Conservation (phyloP, 1,140 invertebrate species). For the Archivesica marissinica region DNA sequence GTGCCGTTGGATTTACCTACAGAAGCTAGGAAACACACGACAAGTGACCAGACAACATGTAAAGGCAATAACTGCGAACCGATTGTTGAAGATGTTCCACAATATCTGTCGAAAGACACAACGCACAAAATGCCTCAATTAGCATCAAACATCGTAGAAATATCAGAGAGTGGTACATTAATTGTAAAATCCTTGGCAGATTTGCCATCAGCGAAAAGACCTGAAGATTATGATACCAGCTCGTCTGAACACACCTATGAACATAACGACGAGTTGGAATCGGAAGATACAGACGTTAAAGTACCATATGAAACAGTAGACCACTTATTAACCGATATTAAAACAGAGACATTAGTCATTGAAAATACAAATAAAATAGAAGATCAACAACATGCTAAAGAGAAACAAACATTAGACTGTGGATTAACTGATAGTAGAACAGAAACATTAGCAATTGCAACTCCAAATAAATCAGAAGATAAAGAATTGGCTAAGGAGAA, state of each 20-base stretch:
- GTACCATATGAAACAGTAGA: constrained; percentile 25
- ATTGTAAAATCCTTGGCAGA: constrained; percentile 47
- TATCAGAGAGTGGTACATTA: constrained; percentile 43
- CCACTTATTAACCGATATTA: not conserved
- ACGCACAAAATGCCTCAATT: not conserved
- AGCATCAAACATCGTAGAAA: constrained; percentile 20
- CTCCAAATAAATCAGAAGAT: not conserved
- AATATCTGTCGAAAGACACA: too few relatives aligned
- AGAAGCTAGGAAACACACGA: not conserved
- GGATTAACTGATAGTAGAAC: not conserved
- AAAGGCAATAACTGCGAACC: not conserved
- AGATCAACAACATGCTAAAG: not conserved
- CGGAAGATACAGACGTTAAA: constrained; percentile 8
- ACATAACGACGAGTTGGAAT: not conserved
- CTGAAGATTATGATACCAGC: not conserved
- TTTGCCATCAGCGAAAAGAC: not conserved
- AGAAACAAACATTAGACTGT: constrained; percentile 6
- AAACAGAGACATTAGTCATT: constrained; percentile 11
- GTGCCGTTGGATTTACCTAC: not conserved
- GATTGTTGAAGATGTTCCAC: not conserved
- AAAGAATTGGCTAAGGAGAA: not conserved
- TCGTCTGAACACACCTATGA: not conserved
- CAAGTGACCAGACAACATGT: not conserved
- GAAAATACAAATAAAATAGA: not conserved
- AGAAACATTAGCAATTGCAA: constrained; percentile 12